Evolutionary conservation across 2,888 invertebrate species (phyloP).

Genomic region (Tortrix viridana): DNA sequence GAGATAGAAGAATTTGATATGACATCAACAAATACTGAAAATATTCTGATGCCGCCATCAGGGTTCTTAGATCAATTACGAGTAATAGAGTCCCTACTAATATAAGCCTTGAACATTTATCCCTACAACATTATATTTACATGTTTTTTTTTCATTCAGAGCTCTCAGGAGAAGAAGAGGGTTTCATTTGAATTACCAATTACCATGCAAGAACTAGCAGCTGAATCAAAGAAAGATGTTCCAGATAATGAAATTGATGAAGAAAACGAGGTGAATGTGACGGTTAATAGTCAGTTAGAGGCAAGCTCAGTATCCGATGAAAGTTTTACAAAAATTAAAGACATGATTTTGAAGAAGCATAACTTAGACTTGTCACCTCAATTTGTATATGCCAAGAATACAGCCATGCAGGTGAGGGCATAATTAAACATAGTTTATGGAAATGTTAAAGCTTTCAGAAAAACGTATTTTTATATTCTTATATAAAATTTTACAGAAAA

Average conservation of each 20-base stretch:
- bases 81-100: constrained; percentile 41
- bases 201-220: constrained; percentile 46
- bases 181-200: constrained; percentile 58
- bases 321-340: constrained; percentile 59
- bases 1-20: constrained; percentile 59
- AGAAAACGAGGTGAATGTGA: constrained; percentile 48
- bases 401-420: constrained; percentile 48
- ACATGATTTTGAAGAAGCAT: constrained; percentile 66
- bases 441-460: not conserved
- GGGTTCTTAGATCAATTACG: constrained; percentile 63
- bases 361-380: constrained; percentile 69
- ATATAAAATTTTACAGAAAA: constrained; percentile 49
- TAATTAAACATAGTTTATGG: too few species aligned
- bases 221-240: constrained; percentile 30
- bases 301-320: constrained; percentile 55
- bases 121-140: not conserved
- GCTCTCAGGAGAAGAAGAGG: constrained; percentile 59
- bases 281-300: constrained; percentile 52
- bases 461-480: not conserved
- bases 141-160: constrained; percentile 38
- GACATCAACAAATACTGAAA: constrained; percentile 44
- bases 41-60: constrained; percentile 63
- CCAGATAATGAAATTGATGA: constrained; percentile 31
- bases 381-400: constrained; percentile 68
- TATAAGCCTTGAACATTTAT: not conserved